Evolutionary conservation across 2,797 vertebrate species (phyloP), one percentile per base, ranked within the genome.

Genomic region (Pterois miles): DNA sequence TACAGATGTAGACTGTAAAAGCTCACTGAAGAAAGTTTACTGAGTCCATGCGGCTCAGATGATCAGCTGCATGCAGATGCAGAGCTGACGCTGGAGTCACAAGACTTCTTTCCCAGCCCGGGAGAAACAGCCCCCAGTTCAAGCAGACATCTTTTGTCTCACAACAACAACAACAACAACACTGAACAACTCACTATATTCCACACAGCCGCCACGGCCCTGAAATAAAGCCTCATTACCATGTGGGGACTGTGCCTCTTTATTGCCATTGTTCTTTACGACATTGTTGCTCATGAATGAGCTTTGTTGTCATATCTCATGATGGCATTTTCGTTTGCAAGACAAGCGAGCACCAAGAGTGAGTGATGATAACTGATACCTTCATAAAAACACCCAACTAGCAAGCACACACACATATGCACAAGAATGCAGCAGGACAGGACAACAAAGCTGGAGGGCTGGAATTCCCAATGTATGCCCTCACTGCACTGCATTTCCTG

Each of bases 31-130:
- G 65, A 78, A 78, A 83, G 82, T 91, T 92, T 77, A 88, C 82
- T 31, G 81, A 87, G 85, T 80, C 83, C 83, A 82, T 79, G 84
- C 54, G 43, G 89, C 93, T 96, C 93, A 95, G 94, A 96, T 94
- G 94, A 95, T 95, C 93, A 88, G 91, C 87, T 90, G 86, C 90
- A 94, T 92, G 92, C 91, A 94, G 93, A 95, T 92, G 89, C 89
- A 91, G 90, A 88, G 92, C 89, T 94, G 93, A 95, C 86, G 93
- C 86, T 85, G 81, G 80, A 94, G 95, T 96, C 95, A 96, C 95
- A 96, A 95, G 95, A 96, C 94, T 85, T 84, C 87, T 89, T 91
- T 88, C 90, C 83, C 83, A 84, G 90, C 85, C 91, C 69, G 89
- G 71, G 82, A 93, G 89, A 92, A 92, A 90, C 88, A 92, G 90